phyloP scores from a whole-genome alignment of 2,888 invertebrate genomes.

The Cosmia trapezina region DNA sequence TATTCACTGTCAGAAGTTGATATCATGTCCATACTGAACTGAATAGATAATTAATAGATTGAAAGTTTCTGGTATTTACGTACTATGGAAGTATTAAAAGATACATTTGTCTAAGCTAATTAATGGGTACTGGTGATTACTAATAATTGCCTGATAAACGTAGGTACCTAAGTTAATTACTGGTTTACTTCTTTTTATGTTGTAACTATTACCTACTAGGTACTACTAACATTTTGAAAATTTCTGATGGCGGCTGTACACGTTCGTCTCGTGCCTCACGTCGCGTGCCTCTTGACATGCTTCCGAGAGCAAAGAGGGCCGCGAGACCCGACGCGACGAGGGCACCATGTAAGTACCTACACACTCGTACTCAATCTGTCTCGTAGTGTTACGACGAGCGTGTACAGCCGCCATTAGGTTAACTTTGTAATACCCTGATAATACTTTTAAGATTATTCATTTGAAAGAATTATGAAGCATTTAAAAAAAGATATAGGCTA shows the following conservation, averaged over 20 bases:
- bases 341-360: too few species aligned
- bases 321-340: too few species aligned
- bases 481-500: conserved; percentile 8
- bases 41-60: neutral
- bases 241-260: too few species aligned
- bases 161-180: neutral
- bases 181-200: conserved; percentile 7
- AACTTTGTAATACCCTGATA: conserved; percentile 45
- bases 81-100: neutral
- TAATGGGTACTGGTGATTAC: neutral
- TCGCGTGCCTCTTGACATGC: too few species aligned
- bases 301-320: too few species aligned
- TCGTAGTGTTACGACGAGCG: too few species aligned
- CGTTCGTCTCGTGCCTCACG: too few species aligned
- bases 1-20: conserved; percentile 12
- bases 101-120: conserved; percentile 8
- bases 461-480: conserved; percentile 20
- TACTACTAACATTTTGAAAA: conserved; percentile 5
- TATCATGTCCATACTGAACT: neutral
- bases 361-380: too few species aligned
- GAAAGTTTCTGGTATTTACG: neutral
- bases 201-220: neutral
- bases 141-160: conserved; percentile 19
- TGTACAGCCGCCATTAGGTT: neutral
- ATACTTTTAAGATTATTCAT: conserved; percentile 22